Evolutionary conservation across 2,113 vertebrate genomes (phyloP).

Genomic region (Spizaetus ornatus): DNA sequence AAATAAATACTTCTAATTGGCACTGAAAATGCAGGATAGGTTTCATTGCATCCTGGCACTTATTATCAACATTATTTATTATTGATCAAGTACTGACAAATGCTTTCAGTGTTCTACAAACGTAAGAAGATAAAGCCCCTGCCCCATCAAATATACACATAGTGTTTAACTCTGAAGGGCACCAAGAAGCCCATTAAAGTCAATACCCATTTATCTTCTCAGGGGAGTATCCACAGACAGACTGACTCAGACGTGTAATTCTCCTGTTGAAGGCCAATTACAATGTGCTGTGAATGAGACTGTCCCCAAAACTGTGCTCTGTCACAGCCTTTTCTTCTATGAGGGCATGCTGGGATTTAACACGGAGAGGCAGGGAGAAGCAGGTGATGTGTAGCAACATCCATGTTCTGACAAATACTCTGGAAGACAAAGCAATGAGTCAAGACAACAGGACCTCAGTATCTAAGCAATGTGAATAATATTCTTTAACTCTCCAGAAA

Average conservation of each 20-base stretch:
- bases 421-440: neutral
- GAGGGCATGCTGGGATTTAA: neutral
- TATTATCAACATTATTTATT: slow-evolving; percentile 17
- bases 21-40: neutral
- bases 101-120: neutral
- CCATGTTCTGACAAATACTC: neutral
- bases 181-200: neutral
- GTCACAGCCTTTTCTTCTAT: neutral
- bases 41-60: slow-evolving; percentile 1
- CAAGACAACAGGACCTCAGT: neutral
- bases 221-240: neutral
- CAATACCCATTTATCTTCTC: neutral
- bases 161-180: neutral
- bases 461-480: neutral
- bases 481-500: neutral
- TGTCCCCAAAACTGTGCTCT: neutral
- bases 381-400: neutral
- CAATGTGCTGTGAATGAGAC: neutral
- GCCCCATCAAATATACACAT: neutral
- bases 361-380: neutral
- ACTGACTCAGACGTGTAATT: neutral
- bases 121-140: neutral
- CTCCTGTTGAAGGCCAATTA: neutral
- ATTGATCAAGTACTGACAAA: slow-evolving; percentile 29
- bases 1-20: neutral